Base-by-base conservation (phyloP, 2,888 invertebrate species). In the Lysandra coridon region DNA sequence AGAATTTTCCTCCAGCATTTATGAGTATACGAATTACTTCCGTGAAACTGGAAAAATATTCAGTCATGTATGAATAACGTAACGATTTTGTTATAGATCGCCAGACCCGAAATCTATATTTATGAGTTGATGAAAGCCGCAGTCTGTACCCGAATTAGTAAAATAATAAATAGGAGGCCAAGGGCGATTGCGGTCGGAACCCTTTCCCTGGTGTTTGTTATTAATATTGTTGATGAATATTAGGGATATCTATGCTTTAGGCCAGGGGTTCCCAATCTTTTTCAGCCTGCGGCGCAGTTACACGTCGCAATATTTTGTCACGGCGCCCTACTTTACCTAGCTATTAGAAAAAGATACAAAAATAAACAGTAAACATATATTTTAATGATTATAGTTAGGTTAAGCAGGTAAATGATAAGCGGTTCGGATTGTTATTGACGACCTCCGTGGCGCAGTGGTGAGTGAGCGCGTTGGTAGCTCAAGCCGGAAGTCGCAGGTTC, bases 11-110 rank as follows among this genome's bases (percentile, higher is more conserved):
- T 7, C 89, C 90, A 62, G 88, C 87, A 80, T 87, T 85, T 0
- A 91, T 82, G 0, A 91, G 86, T 86, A 89, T 87, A 78, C 86
- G 86, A 40, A 91, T 87, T 6, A 90, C 87, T 77, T 88, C 87
- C 57, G 88, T 85, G 60, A 91, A 86, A 81, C 92, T 92, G 85
- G 10, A 77, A 80, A 44, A 60, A 53, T n/a, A n/a, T 69, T 33
- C 5, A 30, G 33, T 69, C 23, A 14, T 30, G 33, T 7, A 69
- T 33, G 12, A 69, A 69, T 33, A 69, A 69, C 69, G 64, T 69
- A 30, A 69, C 30, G 23, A 30, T 69, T 69, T 69, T 17, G 30
- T 12, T 64, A 69, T 37, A 4, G 33, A 69, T 69, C 33, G 5
- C 37, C 30, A 2, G 33, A 33, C 33, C 14, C 69, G 14, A 69